Evolutionary conservation across 2,797 vertebrate genomes (phyloP).

Genomic region (Serranus cabrilla): DNA sequence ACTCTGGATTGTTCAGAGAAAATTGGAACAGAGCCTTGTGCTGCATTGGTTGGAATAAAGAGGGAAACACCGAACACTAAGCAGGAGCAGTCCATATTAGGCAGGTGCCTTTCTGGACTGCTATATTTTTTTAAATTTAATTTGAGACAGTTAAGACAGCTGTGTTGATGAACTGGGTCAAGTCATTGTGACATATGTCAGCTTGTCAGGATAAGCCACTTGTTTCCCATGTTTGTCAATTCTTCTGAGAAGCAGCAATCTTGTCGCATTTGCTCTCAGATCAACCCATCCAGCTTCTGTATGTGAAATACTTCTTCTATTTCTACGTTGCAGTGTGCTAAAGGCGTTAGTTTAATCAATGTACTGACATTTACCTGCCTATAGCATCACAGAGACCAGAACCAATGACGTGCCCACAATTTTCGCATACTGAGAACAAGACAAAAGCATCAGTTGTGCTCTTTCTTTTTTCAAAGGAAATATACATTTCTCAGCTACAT

Average conservation of each 20-base stretch:
- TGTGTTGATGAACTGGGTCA: background rate
- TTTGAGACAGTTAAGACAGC: too few species aligned
- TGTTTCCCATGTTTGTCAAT: background rate
- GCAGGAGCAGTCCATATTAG: background rate
- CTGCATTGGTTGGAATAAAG: conserved; percentile 6
- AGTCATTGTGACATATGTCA: background rate
- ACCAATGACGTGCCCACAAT: background rate
- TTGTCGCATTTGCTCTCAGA: background rate
- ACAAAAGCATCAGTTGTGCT: background rate
- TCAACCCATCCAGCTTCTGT: background rate
- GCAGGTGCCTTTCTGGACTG: too few species aligned
- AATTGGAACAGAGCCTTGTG: background rate
- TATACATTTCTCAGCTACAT: background rate
- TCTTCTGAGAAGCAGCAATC: background rate
- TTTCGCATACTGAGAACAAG: background rate
- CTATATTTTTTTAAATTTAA: too few species aligned
- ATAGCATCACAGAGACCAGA: background rate
- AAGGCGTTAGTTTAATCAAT: background rate
- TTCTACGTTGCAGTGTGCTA: background rate
- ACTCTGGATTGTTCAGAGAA: background rate
- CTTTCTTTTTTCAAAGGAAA: too few species aligned
- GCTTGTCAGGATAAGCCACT: background rate
- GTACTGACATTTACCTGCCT: background rate
- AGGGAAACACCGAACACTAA: background rate
- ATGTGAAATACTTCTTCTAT: background rate